Evolutionary conservation across 2,797 vertebrate species (phyloP).

Genomic region (Syngnathus rostellatus): DNA sequence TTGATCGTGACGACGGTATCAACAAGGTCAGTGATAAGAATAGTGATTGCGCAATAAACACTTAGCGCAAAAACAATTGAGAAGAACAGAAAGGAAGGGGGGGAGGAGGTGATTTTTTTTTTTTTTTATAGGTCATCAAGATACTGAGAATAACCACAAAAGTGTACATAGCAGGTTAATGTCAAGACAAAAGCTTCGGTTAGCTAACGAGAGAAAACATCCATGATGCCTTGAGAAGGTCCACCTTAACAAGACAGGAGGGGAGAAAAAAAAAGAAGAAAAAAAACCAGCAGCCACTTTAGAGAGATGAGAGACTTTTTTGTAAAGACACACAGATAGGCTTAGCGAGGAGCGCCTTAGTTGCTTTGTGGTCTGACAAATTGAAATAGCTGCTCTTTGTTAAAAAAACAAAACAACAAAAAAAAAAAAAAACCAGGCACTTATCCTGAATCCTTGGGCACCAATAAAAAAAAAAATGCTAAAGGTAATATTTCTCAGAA

Average conservation of each 20-base stretch:
- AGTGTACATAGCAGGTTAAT: constrained; percentile 1
- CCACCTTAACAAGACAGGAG: not conserved
- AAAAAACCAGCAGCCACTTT: not conserved
- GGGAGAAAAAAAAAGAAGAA: not conserved
- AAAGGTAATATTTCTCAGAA: too few relatives aligned
- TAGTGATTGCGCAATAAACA: not conserved
- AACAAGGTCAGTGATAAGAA: not conserved
- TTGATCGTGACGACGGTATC: constrained; percentile 25
- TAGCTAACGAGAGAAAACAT: not conserved
- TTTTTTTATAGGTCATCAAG: constrained; percentile 22
- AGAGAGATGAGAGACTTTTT: not conserved
- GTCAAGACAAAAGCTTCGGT: constrained; percentile 27
- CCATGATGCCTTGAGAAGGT: not conserved
- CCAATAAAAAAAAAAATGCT: too few relatives aligned
- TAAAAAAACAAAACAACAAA: too few relatives aligned
- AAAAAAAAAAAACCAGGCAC: too few relatives aligned
- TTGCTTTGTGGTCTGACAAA: not conserved
- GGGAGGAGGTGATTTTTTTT: constrained; percentile 15
- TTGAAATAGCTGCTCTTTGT: too few relatives aligned
- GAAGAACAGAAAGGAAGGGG: constrained; percentile 13
- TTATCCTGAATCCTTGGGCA: too few relatives aligned
- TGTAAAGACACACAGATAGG: not conserved
- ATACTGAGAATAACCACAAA: not conserved
- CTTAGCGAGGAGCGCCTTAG: not conserved
- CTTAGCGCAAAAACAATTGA: constrained; percentile 25